Evolutionary conservation across 2,888 invertebrate species (phyloP), one percentile per base, ranked within the genome.

Genomic region (Hypsopygia costalis): DNA sequence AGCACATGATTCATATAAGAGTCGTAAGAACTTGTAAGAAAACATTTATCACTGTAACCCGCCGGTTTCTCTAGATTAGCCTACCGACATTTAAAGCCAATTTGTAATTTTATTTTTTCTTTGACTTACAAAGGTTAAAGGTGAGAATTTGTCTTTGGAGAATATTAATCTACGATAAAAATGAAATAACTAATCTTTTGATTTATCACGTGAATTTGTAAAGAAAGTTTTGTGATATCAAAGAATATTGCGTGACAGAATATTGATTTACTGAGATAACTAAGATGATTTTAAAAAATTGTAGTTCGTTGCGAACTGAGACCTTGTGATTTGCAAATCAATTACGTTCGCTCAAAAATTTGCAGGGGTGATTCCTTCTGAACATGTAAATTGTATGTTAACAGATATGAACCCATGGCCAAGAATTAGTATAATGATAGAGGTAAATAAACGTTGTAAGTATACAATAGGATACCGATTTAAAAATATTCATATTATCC

Each of bases 11-110:
- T 5, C 25, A 8, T 25, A 25, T 3, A 25, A 25, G n/a, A 6
- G 2, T 1, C 6, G 7, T 7, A 59, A 58, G 57, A 61, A 62
- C 62, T 49, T 51, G 66, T 73, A 74, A 71, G 70, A 68, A 70
- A 65, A 68, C 81, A 81, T 83, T 81, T 69, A 71, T 82, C 82
- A 83, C 65, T 51, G 74, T 74, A 62, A 63, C 57, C 27, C 12
- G 20, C 25, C 62, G 62, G 69, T 69, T 62, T 63, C 58, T 46
- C 45, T 20, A 69, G 71, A 76, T 80, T 77, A 76, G 68, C 65
- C 67, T 54, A 59, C 62, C 55, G 65, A 68, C 63, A 65, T 59
- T 68, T 61, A 58, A 46, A 51, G 55, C 61, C 64, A 58, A 71
- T 69, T 69, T 63, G 62, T 69, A 67, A 61, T 67, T 68, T 67